phyloP scores from a whole-genome alignment of 92 coral and sea anemone genomes.

The Desmophyllum pertusum region DNA sequence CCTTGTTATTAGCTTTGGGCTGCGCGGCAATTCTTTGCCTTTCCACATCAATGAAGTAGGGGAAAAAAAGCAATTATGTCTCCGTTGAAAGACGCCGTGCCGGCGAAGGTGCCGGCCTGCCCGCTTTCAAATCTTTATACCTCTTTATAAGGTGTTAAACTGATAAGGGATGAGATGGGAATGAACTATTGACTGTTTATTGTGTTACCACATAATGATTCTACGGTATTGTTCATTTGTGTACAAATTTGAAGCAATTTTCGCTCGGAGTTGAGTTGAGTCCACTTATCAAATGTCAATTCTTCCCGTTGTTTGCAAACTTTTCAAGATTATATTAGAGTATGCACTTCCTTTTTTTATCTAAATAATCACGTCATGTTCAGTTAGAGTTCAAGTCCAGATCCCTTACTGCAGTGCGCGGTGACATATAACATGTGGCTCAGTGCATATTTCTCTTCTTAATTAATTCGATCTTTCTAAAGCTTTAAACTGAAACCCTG shows the following conservation, averaged over 20 bases:
- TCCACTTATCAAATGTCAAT: neutral
- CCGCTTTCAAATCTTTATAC: slow-evolving; percentile 4
- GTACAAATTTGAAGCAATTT: slow-evolving; percentile 4
- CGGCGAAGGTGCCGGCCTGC: neutral
- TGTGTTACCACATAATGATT: slow-evolving; percentile 6
- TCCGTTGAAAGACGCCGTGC: slow-evolving; percentile 17
- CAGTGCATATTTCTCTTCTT: neutral
- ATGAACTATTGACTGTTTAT: slow-evolving; percentile 40
- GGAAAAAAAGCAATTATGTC: slow-evolving; percentile 1
- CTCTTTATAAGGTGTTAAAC: slow-evolving; percentile 56
- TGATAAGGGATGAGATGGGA: slow-evolving; percentile 39
- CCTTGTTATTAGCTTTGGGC: slow-evolving; percentile 6
- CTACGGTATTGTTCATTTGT: neutral
- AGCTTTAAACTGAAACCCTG: neutral
- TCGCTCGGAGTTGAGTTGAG: neutral
- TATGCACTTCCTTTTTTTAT: neutral
- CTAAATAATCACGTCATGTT: neutral
- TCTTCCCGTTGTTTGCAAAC: neutral
- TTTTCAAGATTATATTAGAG: neutral
- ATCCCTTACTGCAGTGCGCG: neutral
- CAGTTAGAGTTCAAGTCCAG: neutral
- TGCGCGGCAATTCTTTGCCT: slow-evolving; percentile 38
- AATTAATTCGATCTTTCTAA: slow-evolving; percentile 13
- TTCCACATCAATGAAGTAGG: slow-evolving; percentile 32
- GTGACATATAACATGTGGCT: neutral